Conservation (phyloP, 2,113 vertebrate species). For the Archocentrus centrarchus region DNA sequence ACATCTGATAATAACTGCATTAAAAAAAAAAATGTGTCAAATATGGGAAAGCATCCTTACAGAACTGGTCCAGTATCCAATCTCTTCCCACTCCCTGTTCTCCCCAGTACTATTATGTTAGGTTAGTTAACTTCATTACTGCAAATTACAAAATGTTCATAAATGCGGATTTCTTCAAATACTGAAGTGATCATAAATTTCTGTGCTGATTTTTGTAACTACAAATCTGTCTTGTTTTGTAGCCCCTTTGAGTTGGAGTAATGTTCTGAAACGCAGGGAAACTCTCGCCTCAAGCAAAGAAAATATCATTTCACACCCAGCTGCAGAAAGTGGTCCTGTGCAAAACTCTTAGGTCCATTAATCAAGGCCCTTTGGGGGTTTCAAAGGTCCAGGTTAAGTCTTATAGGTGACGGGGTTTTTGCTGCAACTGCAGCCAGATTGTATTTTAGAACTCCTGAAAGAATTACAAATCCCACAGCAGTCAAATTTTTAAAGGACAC, state of each 20-base stretch:
- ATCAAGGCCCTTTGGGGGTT: neutral
- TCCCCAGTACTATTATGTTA: neutral
- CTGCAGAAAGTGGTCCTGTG: neutral
- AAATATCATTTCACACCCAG: slow-evolving; percentile 6
- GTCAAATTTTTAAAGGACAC: neutral
- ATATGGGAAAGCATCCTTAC: neutral
- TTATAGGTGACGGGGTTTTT: neutral
- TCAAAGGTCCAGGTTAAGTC: slow-evolving; percentile 21
- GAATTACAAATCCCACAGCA: neutral
- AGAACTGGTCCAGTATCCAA: neutral
- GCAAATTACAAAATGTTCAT: no score
- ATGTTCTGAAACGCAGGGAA: slow-evolving; percentile 29
- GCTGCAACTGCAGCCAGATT: neutral
- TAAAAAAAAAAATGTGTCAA: neutral
- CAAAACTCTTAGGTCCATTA: slow-evolving; percentile 25
- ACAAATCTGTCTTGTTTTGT: neutral
- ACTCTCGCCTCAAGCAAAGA: slow-evolving; percentile 26
- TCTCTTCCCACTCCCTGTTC: neutral
- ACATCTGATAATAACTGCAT: neutral
- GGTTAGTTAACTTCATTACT: neutral
- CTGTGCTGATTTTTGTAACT: neutral
- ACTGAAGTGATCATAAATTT: neutral
- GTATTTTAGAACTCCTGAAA: neutral
- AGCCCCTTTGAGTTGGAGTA: slow-evolving; percentile 16
- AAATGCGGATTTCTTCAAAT: no score